Evolutionary conservation across 2,888 invertebrate species (phyloP).

Genomic region (Eutolmus rufibarbis): DNA sequence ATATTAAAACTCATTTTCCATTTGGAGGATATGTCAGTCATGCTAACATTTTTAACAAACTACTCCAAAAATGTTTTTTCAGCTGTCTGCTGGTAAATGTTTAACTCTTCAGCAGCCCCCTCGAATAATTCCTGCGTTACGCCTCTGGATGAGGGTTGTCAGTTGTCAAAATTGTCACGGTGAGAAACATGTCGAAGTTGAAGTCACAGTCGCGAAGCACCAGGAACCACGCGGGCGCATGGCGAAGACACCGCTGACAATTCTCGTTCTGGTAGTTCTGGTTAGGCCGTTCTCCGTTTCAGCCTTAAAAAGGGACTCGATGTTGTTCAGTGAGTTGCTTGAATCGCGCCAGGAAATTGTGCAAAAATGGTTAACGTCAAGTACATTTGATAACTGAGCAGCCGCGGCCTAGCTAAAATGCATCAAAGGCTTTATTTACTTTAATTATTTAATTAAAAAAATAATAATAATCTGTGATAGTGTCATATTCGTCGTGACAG

Average conservation of each 20-base stretch:
- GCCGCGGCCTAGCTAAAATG: neutral
- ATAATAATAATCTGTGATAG: conserved; percentile 18
- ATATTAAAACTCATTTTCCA: too few species aligned
- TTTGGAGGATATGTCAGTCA: too few species aligned
- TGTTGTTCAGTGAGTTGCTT: neutral
- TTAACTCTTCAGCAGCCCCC: too few species aligned
- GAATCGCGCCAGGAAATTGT: neutral
- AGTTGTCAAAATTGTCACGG: neutral
- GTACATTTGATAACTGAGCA: conserved; percentile 28
- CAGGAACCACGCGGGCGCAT: conserved; percentile 29
- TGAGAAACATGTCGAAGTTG: neutral
- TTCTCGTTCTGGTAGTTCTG: neutral
- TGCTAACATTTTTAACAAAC: too few species aligned
- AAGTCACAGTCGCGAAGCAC: neutral
- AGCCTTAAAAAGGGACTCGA: neutral
- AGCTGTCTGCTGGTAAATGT: too few species aligned
- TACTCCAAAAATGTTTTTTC: too few species aligned
- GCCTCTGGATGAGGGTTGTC: neutral
- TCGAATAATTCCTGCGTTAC: too few species aligned
- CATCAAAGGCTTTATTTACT: neutral
- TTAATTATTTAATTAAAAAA: neutral
- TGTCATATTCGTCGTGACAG: neutral
- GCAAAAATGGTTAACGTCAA: conserved; percentile 29
- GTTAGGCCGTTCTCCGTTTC: neutral
- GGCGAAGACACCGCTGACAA: neutral